Base-by-base conservation (phyloP, 2,797 vertebrate species). In the Phoebastria nigripes region DNA sequence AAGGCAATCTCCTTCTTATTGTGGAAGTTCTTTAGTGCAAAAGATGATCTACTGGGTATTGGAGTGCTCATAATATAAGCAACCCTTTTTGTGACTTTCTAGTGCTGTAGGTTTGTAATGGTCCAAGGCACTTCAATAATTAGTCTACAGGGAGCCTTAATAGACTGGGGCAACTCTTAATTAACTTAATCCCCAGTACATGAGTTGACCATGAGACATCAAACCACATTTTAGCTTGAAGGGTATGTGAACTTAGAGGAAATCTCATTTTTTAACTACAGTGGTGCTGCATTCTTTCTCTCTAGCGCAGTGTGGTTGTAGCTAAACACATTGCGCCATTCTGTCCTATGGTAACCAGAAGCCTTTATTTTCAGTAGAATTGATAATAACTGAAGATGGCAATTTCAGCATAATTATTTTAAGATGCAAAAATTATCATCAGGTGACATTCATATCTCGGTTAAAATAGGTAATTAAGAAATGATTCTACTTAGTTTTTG, bases 81-180 rank as follows among this genome's bases (percentile, higher is more conserved):
- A 97, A 94, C 85, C 54, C 85, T 96, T 96, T 97, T 94, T 93
- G 90, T 94, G 93, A 96, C 90, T 98, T 97, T 98, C 95, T 97
- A 62, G 97, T 97, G 93, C 97, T 98, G 87, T 90, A 97, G 96
- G 94, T 98, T 96, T 97, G 92, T 96, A 98, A 98, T 97, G 96
- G 97, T 97, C 93, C 96, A 97, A 96, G 96, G 97, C 97, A 98
- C 97, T 97, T 97, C 96, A 97, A 98, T 98, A 98, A 98, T 98
- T 98, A 98, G 98, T 98, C 98, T 97, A 95, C 85, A 59, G 98
- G 97, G 98, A 98, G 80, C 83, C 94, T 97, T 98, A 98, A 97
- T 97, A 97, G 97, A 98, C 95, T 96, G 97, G 95, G 96, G 94
- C 97, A 97, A 97, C 95, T 97, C 96, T 98, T 98, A 98, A 98